Evolutionary conservation across 2,888 invertebrate species (phyloP).

Genomic region (Mythimna vitellina): DNA sequence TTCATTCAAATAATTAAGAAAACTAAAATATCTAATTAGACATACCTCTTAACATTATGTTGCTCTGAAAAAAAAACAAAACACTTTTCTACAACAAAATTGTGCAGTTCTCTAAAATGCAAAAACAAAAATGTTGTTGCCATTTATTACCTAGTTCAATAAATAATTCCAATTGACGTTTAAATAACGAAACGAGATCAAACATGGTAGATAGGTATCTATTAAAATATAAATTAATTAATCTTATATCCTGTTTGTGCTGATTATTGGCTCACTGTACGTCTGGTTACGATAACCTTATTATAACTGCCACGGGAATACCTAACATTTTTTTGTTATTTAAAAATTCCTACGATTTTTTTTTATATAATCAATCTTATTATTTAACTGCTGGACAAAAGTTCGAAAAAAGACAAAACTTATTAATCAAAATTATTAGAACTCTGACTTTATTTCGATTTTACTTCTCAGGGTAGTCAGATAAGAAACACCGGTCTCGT

Average conservation of each 20-base stretch:
- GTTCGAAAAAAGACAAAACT: too few relatives aligned
- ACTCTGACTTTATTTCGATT: too few relatives aligned
- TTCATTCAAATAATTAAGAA: too few relatives aligned
- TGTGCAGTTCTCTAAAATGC: too few relatives aligned
- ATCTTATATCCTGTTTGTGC: slow-evolving; percentile 30
- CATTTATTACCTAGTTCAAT: slow-evolving; percentile 12
- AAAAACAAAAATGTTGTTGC: neutral
- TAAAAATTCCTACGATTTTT: slow-evolving; percentile 10
- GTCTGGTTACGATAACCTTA: slow-evolving; percentile 41
- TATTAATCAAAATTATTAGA: too few relatives aligned
- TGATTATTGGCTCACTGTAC: slow-evolving; percentile 21
- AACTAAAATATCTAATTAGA: too few relatives aligned
- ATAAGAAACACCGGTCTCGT: too few relatives aligned
- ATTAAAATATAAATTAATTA: slow-evolving; percentile 51
- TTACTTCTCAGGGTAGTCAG: too few relatives aligned
- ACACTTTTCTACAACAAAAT: neutral
- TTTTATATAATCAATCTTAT: neutral
- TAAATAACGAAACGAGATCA: slow-evolving; percentile 18
- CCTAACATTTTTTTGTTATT: neutral
- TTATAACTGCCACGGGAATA: slow-evolving; percentile 26
- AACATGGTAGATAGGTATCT: slow-evolving; percentile 6
- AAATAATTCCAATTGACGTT: slow-evolving; percentile 24
- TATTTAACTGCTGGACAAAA: too few relatives aligned
- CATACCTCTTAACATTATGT: too few relatives aligned
- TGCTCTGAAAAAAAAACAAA: neutral